Base-by-base conservation (phyloP, 2,113 vertebrate species). In the Cygnus atratus region DNA sequence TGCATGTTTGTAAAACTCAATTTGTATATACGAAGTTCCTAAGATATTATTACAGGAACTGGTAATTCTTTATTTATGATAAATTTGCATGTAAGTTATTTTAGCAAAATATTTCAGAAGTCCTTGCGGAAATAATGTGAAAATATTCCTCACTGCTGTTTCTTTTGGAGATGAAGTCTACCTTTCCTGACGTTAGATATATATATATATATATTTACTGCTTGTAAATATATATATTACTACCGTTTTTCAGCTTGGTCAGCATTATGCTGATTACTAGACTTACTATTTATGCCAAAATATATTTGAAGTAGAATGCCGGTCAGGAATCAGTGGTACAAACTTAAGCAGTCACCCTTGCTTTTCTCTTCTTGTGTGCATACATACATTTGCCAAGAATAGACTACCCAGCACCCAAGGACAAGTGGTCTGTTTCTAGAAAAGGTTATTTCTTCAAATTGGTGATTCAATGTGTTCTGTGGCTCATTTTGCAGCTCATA, bases 391-490 rank as follows among this genome's bases (percentile, higher is more conserved):
- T 86, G 18, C 73, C 72, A 84, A 63, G 65, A 81, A 77, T n/a
- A 92, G 68, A 65, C 73, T 88, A 50, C 11, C 8, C 35, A 71
- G 28, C 66, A 91, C 48, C 67, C 44, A 87, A 73, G 37, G 63
- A 87, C 92, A 94, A 92, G 79, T 91, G 70, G 70, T 82, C 77
- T 87, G 54, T 92, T 94, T 87, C 90, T 94, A 77, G 88, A 95
- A 95, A 87, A 95, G 87, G 71, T 89, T 95, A 87, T 95, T 97
- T 95, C 89, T 95, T 95, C 85, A 93, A 96, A 93, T 75, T 84
- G 94, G 92, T 92, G 81, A 87, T 96, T 94, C 74, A 80, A 31
- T 43, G 46, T 86, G 80, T 93, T 96, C 86, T 57, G 67, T 9
- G 2, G 55, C 74, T 96, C 92, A 91, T 96, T 95, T 95, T 93